phyloP scores from a whole-genome alignment of 2,888 invertebrate species.

The Endotricha flammealis region DNA sequence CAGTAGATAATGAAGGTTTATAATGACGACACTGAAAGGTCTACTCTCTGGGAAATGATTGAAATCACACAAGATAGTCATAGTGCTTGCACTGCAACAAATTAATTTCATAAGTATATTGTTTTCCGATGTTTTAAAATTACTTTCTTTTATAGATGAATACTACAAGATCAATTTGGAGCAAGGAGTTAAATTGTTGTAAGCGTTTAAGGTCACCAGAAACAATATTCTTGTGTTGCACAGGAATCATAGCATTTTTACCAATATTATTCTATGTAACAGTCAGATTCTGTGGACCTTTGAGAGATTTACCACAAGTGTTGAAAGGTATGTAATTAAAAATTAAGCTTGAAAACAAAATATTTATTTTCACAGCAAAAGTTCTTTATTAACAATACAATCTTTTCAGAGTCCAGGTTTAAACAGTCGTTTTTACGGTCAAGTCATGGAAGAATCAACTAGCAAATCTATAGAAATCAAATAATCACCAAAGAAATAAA shows the following conservation, averaged over 20 bases:
- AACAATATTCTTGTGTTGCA: constrained; percentile 73
- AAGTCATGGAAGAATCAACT: constrained; percentile 43
- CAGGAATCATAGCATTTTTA: constrained; percentile 66
- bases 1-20: neutral
- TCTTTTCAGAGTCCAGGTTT: constrained; percentile 66
- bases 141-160: constrained; percentile 77
- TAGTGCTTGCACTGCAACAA: too few species aligned
- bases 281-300: constrained; percentile 70
- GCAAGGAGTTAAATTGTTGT: constrained; percentile 76
- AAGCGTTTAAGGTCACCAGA: constrained; percentile 75
- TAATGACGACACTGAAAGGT: too few species aligned
- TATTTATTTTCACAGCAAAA: neutral
- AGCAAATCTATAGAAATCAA: constrained; percentile 18
- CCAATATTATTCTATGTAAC: constrained; percentile 79
- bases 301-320: constrained; percentile 64
- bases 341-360: neutral
- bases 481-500: constrained; percentile 15
- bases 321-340: constrained; percentile 64
- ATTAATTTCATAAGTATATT: too few species aligned
- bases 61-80: too few species aligned
- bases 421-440: constrained; percentile 59
- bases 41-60: too few species aligned
- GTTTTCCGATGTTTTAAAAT: too few species aligned
- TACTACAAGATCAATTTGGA: constrained; percentile 80
- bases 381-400: constrained; percentile 2